Percentiles rank a stretch among this genome's conserved stretches.
These are phyloP conservation scores for Clistopyga incitator DNA, from an alignment of 2,888 invertebrate species.

Conservation along the genomic window DNA sequence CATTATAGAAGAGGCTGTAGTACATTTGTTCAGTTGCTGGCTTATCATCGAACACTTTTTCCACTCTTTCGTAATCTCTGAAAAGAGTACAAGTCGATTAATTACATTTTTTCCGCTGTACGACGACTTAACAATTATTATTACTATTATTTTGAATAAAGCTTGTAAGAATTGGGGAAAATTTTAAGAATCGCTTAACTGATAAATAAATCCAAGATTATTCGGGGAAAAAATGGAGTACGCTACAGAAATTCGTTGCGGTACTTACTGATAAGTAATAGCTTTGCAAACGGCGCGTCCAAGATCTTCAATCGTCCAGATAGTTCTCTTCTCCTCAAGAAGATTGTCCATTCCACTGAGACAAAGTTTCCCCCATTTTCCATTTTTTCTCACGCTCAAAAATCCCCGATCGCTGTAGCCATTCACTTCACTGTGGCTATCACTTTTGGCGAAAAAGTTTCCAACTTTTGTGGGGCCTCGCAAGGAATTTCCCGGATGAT, in stretches of 20 bases:
- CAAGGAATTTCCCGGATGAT: constrained; percentile 66
- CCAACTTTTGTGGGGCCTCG: constrained; percentile 67
- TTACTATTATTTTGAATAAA: too few species aligned
- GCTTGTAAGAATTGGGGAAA: too few species aligned
- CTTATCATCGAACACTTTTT: constrained; percentile 78
- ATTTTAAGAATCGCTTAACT: too few species aligned
- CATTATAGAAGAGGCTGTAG: constrained; percentile 87
- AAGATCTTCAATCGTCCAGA: constrained; percentile 89
- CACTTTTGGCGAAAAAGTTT: constrained; percentile 53
- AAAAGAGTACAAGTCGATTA: constrained; percentile 19
- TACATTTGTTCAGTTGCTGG: constrained; percentile 81
- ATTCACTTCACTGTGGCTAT: constrained; percentile 76
- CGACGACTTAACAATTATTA: too few species aligned
- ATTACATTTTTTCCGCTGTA: background rate
- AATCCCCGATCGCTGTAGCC: constrained; percentile 86
- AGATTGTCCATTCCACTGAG: constrained; percentile 88
- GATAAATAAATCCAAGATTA: background rate
- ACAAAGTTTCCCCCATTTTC: constrained; percentile 92
- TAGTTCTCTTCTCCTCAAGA: constrained; percentile 86
- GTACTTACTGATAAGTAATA: constrained; percentile 90
- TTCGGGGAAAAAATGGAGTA: background rate
- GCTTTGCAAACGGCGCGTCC: constrained; percentile 91
- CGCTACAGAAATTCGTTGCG: background rate
- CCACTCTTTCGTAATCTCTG: constrained; percentile 84
- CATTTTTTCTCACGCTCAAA: constrained; percentile 90